These are phyloP conservation scores for Melospiza melodia DNA, from an alignment of 2,113 vertebrate species.

Conservation along the genomic window DNA sequence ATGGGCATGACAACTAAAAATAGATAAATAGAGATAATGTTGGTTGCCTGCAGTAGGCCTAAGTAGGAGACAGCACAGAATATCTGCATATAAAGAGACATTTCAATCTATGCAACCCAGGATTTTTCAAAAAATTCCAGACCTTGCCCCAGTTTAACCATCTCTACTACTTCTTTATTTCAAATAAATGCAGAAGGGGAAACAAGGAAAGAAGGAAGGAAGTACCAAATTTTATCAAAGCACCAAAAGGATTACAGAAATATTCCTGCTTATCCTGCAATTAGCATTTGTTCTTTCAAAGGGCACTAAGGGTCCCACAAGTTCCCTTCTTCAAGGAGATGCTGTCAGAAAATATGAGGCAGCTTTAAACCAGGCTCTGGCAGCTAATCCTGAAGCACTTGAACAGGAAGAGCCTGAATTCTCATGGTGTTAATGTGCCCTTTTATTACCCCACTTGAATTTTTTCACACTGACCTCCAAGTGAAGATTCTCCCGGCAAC, in stretches of 20 bases:
- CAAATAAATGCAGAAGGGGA: not conserved
- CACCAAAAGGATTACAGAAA: not conserved
- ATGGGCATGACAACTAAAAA: not conserved
- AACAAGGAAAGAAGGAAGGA: too few species aligned
- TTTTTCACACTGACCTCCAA: not conserved
- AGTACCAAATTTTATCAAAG: not conserved
- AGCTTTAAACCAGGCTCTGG: not conserved
- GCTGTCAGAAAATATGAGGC: not conserved
- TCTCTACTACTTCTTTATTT: not conserved
- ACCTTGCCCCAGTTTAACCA: not conserved
- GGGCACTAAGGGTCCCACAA: not conserved
- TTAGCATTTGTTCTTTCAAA: not conserved
- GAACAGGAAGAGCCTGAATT: not conserved
- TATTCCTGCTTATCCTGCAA: not conserved
- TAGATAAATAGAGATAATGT: not conserved
- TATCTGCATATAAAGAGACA: not conserved
- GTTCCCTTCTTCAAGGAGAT: not conserved
- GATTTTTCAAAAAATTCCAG: not conserved
- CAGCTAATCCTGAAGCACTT: not conserved
- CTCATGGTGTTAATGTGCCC: not conserved
- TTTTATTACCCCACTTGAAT: not conserved
- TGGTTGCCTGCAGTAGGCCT: not conserved
- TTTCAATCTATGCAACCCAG: not conserved
- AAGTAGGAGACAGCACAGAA: not conserved
- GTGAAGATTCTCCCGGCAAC: not conserved